A percentile compares a stretch with the other conserved stretches of the same genome.
Evolutionary conservation across 2,888 invertebrate species (phyloP).

Genomic region (Lycocerus yunnanus): DNA sequence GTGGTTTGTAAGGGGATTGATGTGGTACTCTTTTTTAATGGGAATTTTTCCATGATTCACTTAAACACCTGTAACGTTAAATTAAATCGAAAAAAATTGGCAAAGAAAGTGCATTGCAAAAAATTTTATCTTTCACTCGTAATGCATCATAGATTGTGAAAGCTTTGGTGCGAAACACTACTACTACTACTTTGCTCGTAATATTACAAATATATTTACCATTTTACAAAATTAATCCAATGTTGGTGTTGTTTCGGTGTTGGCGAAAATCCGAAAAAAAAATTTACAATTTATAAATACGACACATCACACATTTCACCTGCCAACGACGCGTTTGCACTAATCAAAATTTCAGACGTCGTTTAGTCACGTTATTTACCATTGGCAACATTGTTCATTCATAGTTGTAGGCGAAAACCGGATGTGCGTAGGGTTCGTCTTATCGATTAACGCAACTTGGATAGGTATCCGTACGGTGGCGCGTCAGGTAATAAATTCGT

Average conservation of each 20-base stretch:
- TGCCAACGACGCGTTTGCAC: constrained; percentile 21
- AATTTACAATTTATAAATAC: constrained; percentile 10
- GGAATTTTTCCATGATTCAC: constrained; percentile 71
- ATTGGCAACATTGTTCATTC: constrained; percentile 17
- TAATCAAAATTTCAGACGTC: constrained; percentile 11
- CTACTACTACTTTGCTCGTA: not conserved
- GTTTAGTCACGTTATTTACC: constrained; percentile 8
- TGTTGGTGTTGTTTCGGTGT: not conserved
- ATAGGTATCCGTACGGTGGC: not conserved
- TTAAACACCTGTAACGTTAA: constrained; percentile 40
- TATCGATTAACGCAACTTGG: not conserved
- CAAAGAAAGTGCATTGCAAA: not conserved
- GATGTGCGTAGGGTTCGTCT: not conserved
- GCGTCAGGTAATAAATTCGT: not conserved
- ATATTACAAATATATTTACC: constrained; percentile 11
- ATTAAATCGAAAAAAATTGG: constrained; percentile 7
- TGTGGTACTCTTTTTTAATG: constrained; percentile 63
- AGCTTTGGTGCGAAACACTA: constrained; percentile 2
- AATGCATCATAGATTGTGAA: constrained; percentile 11
- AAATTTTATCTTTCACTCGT: constrained; percentile 15
- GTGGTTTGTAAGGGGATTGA: constrained; percentile 59
- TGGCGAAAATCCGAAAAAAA: not conserved
- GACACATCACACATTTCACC: constrained; percentile 13
- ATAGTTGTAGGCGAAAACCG: not conserved
- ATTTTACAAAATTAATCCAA: constrained; percentile 10